phyloP scores from a whole-genome alignment of 2,113 vertebrate species.

The Sterna hirundo region DNA sequence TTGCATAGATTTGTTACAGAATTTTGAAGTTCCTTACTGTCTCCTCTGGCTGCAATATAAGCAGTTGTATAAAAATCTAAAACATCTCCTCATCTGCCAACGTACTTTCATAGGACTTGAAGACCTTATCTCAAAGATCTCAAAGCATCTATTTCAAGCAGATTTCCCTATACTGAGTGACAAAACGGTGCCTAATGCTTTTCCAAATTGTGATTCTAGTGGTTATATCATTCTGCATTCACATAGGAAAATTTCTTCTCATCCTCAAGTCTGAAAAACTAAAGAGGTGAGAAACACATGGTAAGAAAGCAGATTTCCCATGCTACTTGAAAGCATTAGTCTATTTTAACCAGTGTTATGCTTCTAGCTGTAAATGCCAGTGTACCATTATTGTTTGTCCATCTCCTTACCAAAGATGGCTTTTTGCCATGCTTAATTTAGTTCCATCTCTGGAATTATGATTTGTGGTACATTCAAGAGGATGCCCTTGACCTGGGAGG shows the following conservation, averaged over 20 bases:
- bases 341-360: background rate
- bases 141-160: background rate
- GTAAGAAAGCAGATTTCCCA: background rate
- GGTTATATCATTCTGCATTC: background rate
- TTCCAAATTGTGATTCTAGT: background rate
- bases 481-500: background rate
- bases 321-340: background rate
- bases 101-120: background rate
- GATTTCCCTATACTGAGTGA: background rate
- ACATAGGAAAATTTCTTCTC: background rate
- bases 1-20: background rate
- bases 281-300: background rate
- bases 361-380: background rate
- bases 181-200: background rate
- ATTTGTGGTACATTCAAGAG: background rate
- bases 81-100: background rate
- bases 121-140: background rate
- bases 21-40: background rate
- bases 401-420: background rate
- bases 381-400: background rate
- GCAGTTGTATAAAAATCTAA: background rate
- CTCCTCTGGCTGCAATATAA: background rate
- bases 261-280: background rate
- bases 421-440: background rate
- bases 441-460: background rate